Percentiles rank a stretch among this genome's conserved stretches.
Evolutionary conservation across 2,797 vertebrate genomes (phyloP).

Genomic region (Buphagus erythrorhynchus): DNA sequence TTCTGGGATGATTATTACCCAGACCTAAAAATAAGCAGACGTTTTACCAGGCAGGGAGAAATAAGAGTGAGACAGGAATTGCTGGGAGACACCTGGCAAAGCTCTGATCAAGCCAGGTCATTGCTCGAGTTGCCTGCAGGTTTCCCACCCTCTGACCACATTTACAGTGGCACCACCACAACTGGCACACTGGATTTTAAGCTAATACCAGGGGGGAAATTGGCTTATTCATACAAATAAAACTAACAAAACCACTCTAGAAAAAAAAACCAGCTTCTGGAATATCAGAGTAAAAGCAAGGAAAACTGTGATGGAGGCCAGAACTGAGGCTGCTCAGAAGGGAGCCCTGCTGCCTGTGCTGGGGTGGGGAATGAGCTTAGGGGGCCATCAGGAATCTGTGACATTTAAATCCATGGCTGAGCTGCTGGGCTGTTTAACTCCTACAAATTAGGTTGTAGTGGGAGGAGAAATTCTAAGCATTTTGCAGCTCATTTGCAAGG

Average conservation of each 20-base stretch:
- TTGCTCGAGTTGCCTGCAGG: background rate
- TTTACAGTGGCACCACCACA: background rate
- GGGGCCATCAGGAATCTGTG: background rate
- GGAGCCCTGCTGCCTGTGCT: background rate
- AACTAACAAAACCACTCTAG: background rate
- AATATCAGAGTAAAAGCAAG: background rate
- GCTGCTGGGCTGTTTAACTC: background rate
- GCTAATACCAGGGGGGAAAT: accelerated
- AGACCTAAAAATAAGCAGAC: slow-evolving; percentile 42
- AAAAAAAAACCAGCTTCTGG: background rate
- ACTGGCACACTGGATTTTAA: background rate
- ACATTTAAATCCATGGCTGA: background rate
- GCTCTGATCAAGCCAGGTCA: background rate
- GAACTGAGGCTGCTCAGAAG: background rate
- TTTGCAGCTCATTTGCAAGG: background rate
- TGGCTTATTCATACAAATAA: background rate
- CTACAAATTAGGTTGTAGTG: background rate
- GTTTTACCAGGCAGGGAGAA: background rate
- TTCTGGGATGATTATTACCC: slow-evolving; percentile 13
- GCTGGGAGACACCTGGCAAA: background rate
- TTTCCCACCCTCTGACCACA: background rate
- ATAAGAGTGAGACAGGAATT: background rate
- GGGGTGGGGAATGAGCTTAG: background rate
- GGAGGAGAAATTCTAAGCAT: background rate
- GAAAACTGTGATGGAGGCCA: background rate